phyloP scores from a whole-genome alignment of 1,140 invertebrate species.

The Eciton burchellii region DNA sequence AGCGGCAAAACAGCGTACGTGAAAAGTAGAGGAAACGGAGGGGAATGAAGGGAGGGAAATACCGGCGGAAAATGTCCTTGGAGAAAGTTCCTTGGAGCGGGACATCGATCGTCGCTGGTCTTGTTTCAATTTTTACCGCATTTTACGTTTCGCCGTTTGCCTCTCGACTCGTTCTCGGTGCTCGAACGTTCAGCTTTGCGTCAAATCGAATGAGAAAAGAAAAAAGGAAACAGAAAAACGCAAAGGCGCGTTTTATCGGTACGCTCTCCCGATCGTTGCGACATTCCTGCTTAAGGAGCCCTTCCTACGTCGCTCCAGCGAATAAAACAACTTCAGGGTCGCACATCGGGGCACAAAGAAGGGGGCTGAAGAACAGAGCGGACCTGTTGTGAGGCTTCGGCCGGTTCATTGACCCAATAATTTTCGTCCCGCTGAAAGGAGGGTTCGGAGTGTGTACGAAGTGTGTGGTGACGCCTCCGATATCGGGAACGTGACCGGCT shows the following conservation, averaged over 20 bases:
- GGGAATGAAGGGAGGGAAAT: background rate
- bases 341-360: background rate
- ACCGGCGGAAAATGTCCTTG: background rate
- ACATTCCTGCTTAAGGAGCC: background rate
- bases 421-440: slow-evolving; percentile 75
- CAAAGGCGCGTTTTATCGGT: too few species aligned
- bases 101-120: too few species aligned
- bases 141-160: too few species aligned
- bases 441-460: slow-evolving; percentile 67
- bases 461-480: slow-evolving; percentile 66
- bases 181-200: too few species aligned
- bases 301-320: background rate
- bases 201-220: too few species aligned
- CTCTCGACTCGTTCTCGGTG: background rate
- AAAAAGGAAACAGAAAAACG: too few species aligned
- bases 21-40: background rate
- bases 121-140: background rate
- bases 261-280: too few species aligned
- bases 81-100: background rate
- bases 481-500: slow-evolving; percentile 78
- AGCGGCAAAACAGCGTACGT: background rate
- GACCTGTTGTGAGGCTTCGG: slow-evolving; percentile 8
- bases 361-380: background rate
- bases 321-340: background rate
- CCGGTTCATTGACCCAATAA: slow-evolving; percentile 77